Evolutionary conservation across 1,140 invertebrate genomes (phyloP).

Genomic region (Apis dorsata): DNA sequence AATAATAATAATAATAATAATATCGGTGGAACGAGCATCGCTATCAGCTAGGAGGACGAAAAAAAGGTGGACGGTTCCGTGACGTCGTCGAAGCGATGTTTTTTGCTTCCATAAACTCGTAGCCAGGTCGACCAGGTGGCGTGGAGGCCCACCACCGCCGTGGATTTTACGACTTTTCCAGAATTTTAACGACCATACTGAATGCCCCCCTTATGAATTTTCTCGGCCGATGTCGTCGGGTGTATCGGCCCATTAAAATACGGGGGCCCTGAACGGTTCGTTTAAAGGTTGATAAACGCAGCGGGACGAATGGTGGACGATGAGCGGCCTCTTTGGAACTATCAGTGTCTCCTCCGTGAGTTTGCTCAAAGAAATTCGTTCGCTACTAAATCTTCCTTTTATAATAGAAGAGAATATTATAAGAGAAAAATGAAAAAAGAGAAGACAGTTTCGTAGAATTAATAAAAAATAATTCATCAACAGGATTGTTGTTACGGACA

Average conservation of each 20-base stretch:
- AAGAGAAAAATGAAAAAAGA: too few relatives aligned
- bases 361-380: neutral
- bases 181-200: slow-evolving; percentile 77
- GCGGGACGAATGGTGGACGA: neutral
- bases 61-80: slow-evolving; percentile 56
- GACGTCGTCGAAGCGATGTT: slow-evolving; percentile 58
- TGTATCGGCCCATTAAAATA: slow-evolving; percentile 40
- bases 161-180: slow-evolving; percentile 76
- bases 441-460: too few relatives aligned
- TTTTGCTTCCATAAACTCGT: slow-evolving; percentile 74
- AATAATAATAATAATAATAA: neutral
- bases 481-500: too few relatives aligned
- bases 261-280: slow-evolving; percentile 20
- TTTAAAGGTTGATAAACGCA: slow-evolving; percentile 37
- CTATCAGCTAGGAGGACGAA: slow-evolving; percentile 32
- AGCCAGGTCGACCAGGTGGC: slow-evolving; percentile 41
- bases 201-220: slow-evolving; percentile 58
- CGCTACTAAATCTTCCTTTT: too few relatives aligned
- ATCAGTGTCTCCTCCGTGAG: neutral
- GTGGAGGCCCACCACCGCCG: slow-evolving; percentile 19
- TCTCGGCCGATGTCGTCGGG: slow-evolving; percentile 27
- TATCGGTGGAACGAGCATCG: slow-evolving; percentile 20
- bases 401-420: too few relatives aligned
- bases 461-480: too few relatives aligned
- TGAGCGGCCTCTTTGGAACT: neutral